A percentile compares a stretch with the other conserved stretches of the same genome.
Conservation (phyloP, 2,113 vertebrate genomes). For the Corvus cornix region DNA sequence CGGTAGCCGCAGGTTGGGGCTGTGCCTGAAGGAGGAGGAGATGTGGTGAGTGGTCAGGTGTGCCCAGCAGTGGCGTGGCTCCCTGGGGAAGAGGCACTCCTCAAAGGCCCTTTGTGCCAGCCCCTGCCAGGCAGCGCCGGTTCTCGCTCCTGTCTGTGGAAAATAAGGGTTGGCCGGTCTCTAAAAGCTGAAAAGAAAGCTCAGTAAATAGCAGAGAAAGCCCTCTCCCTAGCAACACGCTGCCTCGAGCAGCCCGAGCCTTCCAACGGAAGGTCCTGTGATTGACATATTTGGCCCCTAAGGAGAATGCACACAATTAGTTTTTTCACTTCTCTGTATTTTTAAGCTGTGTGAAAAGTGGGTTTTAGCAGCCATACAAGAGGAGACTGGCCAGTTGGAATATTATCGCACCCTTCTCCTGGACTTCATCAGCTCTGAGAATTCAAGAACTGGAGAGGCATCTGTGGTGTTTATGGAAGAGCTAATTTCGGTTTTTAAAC, state of each 20-base stretch:
- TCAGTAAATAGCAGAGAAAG: constrained; percentile 46
- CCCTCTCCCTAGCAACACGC: constrained; percentile 65
- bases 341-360: constrained; percentile 49
- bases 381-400: background rate
- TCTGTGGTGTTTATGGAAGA: background rate
- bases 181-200: constrained; percentile 38
- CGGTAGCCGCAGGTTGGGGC: background rate
- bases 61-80: background rate
- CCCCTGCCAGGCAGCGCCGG: constrained; percentile 30
- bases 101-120: constrained; percentile 70
- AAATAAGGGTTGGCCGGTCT: constrained; percentile 22
- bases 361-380: background rate
- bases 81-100: constrained; percentile 17
- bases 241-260: constrained; percentile 43
- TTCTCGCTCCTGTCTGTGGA: background rate
- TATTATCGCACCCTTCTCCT: background rate
- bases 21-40: background rate
- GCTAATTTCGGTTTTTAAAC: background rate
- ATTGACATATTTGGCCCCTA: constrained; percentile 64
- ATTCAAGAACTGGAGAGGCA: background rate
- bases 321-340: constrained; percentile 45
- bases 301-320: constrained; percentile 47
- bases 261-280: constrained; percentile 55
- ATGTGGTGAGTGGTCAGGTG: background rate
- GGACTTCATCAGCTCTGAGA: background rate